Conservation (phyloP, 2,113 vertebrate species). For the Erythrocercus mccallii region DNA sequence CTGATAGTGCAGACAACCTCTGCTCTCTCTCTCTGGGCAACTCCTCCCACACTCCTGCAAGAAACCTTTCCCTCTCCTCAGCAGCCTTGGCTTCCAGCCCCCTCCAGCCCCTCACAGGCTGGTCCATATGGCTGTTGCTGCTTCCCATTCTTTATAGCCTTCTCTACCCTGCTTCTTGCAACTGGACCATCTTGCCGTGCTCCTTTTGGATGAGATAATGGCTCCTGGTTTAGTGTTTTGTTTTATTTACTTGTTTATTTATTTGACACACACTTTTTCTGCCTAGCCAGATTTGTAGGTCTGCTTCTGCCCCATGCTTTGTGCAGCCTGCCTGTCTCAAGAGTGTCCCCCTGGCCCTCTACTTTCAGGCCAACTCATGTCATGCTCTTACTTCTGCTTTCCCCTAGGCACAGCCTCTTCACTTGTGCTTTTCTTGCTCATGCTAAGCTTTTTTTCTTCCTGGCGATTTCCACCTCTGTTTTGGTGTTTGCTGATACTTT, state of each 20-base stretch:
- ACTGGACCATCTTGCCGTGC: not conserved
- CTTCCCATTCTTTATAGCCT: not conserved
- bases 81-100: not conserved
- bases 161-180: not conserved
- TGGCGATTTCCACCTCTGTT: not conserved
- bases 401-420: not conserved
- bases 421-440: not conserved
- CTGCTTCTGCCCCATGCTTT: not conserved
- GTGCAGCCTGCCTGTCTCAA: not conserved
- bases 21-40: not conserved
- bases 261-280: accelerated
- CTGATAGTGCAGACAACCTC: not conserved
- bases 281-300: not conserved
- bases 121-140: not conserved
- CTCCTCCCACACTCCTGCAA: not conserved
- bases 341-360: not conserved
- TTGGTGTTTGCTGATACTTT: not conserved
- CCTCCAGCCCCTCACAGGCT: not conserved
- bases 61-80: not conserved
- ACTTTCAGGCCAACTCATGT: not conserved
- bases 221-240: not conserved
- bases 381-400: not conserved
- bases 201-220: not conserved
- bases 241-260: not conserved
- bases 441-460: not conserved